These are phyloP conservation scores for Lepidurus packardi DNA, from an alignment of 1,140 invertebrate genomes.

Conservation along the genomic window DNA sequence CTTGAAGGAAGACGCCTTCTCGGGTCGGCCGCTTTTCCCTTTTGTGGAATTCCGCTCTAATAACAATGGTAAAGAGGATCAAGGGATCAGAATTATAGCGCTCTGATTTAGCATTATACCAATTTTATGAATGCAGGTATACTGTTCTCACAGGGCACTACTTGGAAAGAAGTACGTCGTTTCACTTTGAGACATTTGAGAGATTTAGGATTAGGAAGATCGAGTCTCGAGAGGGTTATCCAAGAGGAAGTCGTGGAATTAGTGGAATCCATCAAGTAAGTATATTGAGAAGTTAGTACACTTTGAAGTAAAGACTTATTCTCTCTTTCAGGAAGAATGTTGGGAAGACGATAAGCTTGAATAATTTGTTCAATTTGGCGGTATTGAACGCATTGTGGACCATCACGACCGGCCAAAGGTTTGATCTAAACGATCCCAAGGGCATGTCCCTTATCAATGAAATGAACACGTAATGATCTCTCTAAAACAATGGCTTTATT, in stretches of 20 bases:
- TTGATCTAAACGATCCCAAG: not conserved
- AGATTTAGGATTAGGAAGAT: constrained; percentile 38
- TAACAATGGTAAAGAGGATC: not conserved
- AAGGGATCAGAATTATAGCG: too few relatives aligned
- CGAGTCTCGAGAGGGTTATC: constrained; percentile 35
- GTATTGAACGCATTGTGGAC: constrained; percentile 32
- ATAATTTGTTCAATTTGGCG: constrained; percentile 25
- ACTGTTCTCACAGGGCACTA: constrained; percentile 32
- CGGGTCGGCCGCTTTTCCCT: constrained; percentile 26
- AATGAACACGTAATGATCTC: too few relatives aligned
- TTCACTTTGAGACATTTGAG: constrained; percentile 37
- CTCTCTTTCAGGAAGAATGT: not conserved
- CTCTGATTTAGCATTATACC: too few relatives aligned
- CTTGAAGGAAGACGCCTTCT: constrained; percentile 35
- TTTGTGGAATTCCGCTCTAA: not conserved
- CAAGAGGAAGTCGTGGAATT: constrained; percentile 37
- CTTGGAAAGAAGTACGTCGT: constrained; percentile 37
- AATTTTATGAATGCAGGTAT: constrained; percentile 28
- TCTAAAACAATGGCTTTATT: too few relatives aligned
- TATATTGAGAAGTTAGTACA: not conserved
- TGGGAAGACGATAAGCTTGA: not conserved
- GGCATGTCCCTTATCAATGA: too few relatives aligned
- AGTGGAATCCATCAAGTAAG: constrained; percentile 16
- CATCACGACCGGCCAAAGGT: constrained; percentile 15
- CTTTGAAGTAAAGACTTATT: too few relatives aligned